Percentiles rank a stretch among this genome's conserved stretches.
These are phyloP conservation scores for Strix uralensis DNA, from an alignment of 2,113 vertebrate species.

Conservation along the genomic window DNA sequence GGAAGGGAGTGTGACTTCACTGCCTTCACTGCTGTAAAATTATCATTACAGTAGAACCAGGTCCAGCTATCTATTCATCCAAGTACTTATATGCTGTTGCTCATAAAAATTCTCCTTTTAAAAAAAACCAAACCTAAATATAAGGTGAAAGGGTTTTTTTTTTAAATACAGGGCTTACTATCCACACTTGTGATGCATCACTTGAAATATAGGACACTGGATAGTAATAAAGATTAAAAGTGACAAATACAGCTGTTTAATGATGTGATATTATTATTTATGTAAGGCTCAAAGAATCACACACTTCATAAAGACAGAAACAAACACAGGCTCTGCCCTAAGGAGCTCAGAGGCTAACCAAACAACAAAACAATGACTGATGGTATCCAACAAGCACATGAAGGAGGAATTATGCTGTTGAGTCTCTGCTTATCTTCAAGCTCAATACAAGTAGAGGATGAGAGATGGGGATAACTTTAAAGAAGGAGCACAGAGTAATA, in stretches of 20 bases:
- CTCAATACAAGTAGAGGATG: constrained; percentile 18
- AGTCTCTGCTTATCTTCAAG: constrained; percentile 21
- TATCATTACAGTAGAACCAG: background rate
- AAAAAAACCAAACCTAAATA: background rate
- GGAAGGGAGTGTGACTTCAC: background rate
- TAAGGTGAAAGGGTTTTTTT: background rate
- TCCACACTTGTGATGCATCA: background rate
- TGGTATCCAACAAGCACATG: background rate
- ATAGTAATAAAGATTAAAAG: constrained; percentile 1
- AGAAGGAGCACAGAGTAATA: background rate
- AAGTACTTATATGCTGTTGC: background rate
- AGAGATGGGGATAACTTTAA: constrained; percentile 33
- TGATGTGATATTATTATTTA: constrained; percentile 26
- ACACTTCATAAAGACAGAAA: constrained; percentile 10
- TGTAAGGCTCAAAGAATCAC: background rate
- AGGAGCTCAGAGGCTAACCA: constrained; percentile 33
- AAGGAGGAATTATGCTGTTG: background rate
- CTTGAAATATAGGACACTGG: background rate
- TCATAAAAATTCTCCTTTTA: background rate
- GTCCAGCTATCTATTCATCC: background rate
- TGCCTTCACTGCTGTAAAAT: background rate
- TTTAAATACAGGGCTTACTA: background rate
- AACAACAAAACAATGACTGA: background rate
- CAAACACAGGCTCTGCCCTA: background rate
- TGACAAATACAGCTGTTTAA: constrained; percentile 14